Evolutionary conservation across 2,888 invertebrate genomes (phyloP).

Genomic region (Leptinotarsa haldemani): DNA sequence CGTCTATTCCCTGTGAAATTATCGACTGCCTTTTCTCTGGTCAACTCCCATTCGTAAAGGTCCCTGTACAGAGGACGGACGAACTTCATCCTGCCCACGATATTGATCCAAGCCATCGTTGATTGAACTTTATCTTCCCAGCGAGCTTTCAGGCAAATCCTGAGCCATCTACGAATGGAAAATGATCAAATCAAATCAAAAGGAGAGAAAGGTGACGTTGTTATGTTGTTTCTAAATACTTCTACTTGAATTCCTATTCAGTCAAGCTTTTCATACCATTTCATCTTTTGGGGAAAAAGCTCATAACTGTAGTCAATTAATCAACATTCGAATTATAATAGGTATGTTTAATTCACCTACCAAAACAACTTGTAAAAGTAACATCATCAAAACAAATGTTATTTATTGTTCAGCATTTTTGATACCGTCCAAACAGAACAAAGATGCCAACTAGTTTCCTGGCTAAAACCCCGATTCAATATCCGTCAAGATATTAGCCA

Average conservation of each 20-base stretch:
- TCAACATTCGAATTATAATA: too few species aligned
- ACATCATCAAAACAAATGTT: too few species aligned
- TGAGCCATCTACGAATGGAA: constrained; percentile 70
- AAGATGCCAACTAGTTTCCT: constrained; percentile 70
- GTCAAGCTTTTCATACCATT: too few species aligned
- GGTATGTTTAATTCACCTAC: too few species aligned
- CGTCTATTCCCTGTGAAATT: constrained; percentile 78
- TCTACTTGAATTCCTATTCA: too few species aligned
- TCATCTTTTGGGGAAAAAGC: too few species aligned
- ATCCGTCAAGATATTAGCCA: too few species aligned
- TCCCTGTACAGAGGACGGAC: constrained; percentile 89
- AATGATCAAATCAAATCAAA: not conserved
- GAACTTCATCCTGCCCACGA: constrained; percentile 92
- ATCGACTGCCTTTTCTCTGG: constrained; percentile 75
- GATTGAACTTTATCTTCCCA: constrained; percentile 76
- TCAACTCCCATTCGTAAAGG: constrained; percentile 82
- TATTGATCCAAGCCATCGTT: constrained; percentile 82
- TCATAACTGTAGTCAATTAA: too few species aligned
- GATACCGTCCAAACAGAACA: constrained; percentile 75
- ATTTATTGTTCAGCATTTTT: constrained; percentile 76
- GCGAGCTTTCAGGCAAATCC: constrained; percentile 80
- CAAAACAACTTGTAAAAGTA: too few species aligned
- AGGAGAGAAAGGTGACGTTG: not conserved
- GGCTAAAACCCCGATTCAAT: constrained; percentile 49
- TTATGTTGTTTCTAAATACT: too few species aligned